These are phyloP conservation scores for Strigops habroptila DNA, from an alignment of 2,113 vertebrate species.

Conservation along the genomic window DNA sequence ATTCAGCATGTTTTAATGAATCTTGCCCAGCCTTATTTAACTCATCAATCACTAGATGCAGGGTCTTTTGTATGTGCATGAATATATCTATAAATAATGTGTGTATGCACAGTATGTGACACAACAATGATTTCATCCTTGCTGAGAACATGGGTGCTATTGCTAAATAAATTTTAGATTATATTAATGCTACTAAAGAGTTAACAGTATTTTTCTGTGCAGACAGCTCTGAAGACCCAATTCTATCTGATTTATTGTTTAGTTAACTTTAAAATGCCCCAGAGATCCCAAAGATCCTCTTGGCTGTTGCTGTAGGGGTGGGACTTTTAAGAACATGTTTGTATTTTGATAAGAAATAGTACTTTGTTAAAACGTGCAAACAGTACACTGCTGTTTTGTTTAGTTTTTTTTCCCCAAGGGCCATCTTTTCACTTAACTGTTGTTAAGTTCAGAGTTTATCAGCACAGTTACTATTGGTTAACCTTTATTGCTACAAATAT, in stretches of 20 bases:
- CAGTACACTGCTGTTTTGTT: background rate
- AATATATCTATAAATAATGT: background rate
- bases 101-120: background rate
- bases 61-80: background rate
- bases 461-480: background rate
- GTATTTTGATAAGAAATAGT: slow-evolving; percentile 23
- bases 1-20: background rate
- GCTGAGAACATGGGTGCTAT: background rate
- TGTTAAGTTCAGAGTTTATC: slow-evolving; percentile 44
- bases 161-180: background rate
- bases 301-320: slow-evolving; percentile 6
- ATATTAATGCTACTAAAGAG: background rate
- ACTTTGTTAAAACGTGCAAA: background rate
- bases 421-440: background rate
- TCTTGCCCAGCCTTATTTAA: background rate
- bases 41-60: background rate
- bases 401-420: background rate
- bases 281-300: slow-evolving; percentile 5
- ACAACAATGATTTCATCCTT: background rate
- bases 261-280: slow-evolving; percentile 1
- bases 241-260: background rate
- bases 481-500: background rate
- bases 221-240: background rate
- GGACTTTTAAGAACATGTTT: background rate
- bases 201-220: background rate